Percentiles rank a stretch among this genome's conserved stretches.
phyloP scores from a whole-genome alignment of 2,113 vertebrate genomes.

The Agapornis roseicollis region DNA sequence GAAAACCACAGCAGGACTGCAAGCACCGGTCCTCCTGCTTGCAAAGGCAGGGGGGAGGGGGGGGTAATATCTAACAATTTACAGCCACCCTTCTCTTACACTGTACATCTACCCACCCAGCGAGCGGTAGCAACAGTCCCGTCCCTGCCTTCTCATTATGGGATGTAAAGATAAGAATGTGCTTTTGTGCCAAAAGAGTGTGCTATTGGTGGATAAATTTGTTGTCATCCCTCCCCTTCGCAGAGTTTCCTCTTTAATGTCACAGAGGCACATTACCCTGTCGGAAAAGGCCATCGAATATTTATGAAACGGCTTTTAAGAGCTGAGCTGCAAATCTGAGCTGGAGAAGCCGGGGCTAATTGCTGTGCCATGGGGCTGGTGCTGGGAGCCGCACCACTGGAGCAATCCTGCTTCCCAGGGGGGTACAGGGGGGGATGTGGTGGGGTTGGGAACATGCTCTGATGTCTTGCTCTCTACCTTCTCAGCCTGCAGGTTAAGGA shows the following conservation, averaged over 20 bases:
- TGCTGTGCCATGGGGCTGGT: not conserved
- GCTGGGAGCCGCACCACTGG: not conserved
- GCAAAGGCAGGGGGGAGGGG: not conserved
- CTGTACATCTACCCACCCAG: constrained; percentile 59
- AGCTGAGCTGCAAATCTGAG: not conserved
- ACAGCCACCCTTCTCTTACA: constrained; percentile 27
- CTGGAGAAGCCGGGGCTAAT: not conserved
- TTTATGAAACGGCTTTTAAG: constrained; percentile 71
- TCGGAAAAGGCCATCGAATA: constrained; percentile 71
- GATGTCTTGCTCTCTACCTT: not conserved
- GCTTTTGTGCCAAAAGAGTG: constrained; percentile 76
- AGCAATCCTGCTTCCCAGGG: not conserved
- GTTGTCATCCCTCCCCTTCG: constrained; percentile 82
- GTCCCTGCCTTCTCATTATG: constrained; percentile 74
- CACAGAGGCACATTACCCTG: constrained; percentile 67
- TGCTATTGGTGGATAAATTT: constrained; percentile 95
- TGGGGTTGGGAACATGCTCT: not conserved
- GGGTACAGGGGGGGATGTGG: not conserved
- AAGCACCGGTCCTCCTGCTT: not conserved
- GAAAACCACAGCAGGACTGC: constrained; percentile 38
- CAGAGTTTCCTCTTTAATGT: constrained; percentile 75
- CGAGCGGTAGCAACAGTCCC: constrained; percentile 66
- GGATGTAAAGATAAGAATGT: constrained; percentile 82
- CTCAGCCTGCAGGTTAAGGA: not conserved
- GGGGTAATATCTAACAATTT: not conserved